Evolutionary conservation across 2,113 vertebrate species (phyloP).

Genomic region (Neogale vison): DNA sequence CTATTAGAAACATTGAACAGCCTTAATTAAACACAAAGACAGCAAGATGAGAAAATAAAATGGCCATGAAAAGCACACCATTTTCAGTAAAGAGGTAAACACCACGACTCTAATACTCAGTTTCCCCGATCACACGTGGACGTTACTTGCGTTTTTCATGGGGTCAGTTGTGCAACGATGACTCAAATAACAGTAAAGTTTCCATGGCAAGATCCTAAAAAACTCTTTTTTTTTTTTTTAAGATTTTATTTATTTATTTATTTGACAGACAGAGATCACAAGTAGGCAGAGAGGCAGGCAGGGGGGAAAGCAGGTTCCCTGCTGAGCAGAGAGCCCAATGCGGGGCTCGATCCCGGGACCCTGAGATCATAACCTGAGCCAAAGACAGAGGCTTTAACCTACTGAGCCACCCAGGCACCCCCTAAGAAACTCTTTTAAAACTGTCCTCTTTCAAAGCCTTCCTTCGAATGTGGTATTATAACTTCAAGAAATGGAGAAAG

Average conservation of each 20-base stretch:
- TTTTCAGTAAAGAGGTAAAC: not conserved
- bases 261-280: too few relatives aligned
- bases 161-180: not conserved
- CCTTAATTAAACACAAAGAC: not conserved
- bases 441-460: constrained; percentile 41
- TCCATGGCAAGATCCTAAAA: not conserved
- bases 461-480: not conserved
- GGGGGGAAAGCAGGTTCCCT: too few relatives aligned
- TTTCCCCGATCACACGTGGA: not conserved
- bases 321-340: too few relatives aligned
- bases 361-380: too few relatives aligned
- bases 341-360: too few relatives aligned
- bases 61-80: not conserved
- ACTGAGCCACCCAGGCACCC: too few relatives aligned
- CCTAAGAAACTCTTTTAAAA: not conserved
- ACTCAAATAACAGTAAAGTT: constrained; percentile 38
- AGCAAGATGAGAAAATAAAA: constrained; percentile 48
- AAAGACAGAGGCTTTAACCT: too few relatives aligned
- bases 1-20: constrained; percentile 6
- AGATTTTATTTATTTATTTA: too few relatives aligned
- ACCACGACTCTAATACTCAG: not conserved
- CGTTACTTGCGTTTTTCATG: not conserved
- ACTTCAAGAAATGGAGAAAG: not conserved
- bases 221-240: not conserved
- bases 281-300: too few relatives aligned